Conservation (phyloP, 2,888 invertebrate genomes). For the Drosophila niveifrons region DNA sequence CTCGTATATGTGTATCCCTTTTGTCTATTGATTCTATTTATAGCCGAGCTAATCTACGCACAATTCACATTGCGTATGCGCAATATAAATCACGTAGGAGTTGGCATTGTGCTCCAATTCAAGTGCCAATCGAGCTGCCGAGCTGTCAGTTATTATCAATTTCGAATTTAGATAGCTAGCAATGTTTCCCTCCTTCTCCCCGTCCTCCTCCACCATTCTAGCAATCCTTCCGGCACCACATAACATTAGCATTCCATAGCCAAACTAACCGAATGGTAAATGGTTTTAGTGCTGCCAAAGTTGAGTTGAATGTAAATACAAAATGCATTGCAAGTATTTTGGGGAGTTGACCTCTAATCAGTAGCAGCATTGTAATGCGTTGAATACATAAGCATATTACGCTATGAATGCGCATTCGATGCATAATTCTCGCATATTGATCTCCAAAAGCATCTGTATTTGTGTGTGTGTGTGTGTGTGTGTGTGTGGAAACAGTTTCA, state of each 20-base stretch:
- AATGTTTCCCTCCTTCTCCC: background rate
- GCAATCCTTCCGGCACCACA: background rate
- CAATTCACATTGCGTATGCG: conserved; percentile 64
- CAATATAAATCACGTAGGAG: conserved; percentile 36
- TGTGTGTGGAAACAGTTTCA: conserved; percentile 19
- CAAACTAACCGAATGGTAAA: conserved; percentile 40
- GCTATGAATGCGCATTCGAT: conserved; percentile 27
- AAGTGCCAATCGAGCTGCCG: conserved; percentile 26
- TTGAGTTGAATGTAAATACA: conserved; percentile 31
- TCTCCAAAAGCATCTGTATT: background rate
- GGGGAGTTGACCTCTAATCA: conserved; percentile 59
- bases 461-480: conserved; percentile 7
- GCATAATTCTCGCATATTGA: conserved; percentile 31
- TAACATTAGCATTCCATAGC: conserved; percentile 10
- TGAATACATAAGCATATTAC: conserved; percentile 66
- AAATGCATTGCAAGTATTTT: conserved; percentile 14
- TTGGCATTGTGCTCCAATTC: conserved; percentile 17
- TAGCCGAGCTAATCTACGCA: conserved; percentile 37
- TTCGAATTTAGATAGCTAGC: conserved; percentile 14
- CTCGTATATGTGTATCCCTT: conserved; percentile 5
- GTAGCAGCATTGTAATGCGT: conserved; percentile 58
- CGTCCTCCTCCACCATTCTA: too few species aligned
- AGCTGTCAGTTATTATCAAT: conserved; percentile 34
- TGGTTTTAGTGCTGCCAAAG: conserved; percentile 20
- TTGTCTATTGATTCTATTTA: conserved; percentile 39